Evolutionary conservation across 2,888 invertebrate genomes (phyloP), one percentile per base, ranked within the genome.

Genomic region (Eupithecia pulchellata): DNA sequence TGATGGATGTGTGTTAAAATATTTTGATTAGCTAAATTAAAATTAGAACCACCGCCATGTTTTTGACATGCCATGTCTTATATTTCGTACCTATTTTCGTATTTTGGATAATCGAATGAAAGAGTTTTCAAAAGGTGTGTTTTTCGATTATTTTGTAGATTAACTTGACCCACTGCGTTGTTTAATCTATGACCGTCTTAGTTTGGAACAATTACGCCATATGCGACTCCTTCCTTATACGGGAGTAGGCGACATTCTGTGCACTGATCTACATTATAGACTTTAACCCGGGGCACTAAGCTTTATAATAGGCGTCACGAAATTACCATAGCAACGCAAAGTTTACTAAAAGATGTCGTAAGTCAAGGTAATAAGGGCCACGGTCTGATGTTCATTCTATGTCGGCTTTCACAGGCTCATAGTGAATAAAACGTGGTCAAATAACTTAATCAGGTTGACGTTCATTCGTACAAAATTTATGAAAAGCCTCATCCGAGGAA

Each of bases 151-250:
- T 29, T 57, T 47, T 47, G 2, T 20, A 47, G 9, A n/a, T 20
- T 1, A 30, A 74, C 66, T 78, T 80, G 57, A 66, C 57, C 69
- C 76, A 74, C 82, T 82, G 75, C 65, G 60, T 62, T 65, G 17
- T 29, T 66, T 77, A 9, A 64, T 68, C 78, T 75, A 73, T 72
- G 72, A 66, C 73, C 63, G 75, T 73, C 74, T 72, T 55, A 75
- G 76, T 77, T 78, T 73, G 73, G 77, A 75, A 77, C 78, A 81
- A 82, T 83, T 83, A 83, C 79, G 82, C 82, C 84, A 84, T 84
- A 81, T 83, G 84, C 77, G 80, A 73, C 69, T 71, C 72, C 69
- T n/a, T 73, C 76, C 77, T 68, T 73, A 73, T 75, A 80, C 71
- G 78, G 74, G 74, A 68, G 74, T 74, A 68, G 77, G 67, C 71